These are phyloP conservation scores for Ophioderma brevispina DNA, from an alignment of 35 echinoderm and acorn worm genomes.

Conservation along the genomic window DNA sequence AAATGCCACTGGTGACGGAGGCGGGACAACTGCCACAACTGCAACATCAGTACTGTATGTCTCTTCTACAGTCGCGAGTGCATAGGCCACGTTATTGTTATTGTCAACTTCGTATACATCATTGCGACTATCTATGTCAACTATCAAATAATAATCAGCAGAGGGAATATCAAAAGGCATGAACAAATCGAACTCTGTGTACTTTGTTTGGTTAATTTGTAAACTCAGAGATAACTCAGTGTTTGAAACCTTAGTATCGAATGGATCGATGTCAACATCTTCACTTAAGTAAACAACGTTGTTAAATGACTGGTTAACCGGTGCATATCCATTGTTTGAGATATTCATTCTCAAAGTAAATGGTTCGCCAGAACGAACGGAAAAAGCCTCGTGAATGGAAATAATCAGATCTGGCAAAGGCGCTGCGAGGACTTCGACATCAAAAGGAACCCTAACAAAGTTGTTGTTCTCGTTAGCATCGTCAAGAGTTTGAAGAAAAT, in stretches of 20 bases:
- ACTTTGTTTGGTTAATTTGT: background rate
- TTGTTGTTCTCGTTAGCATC: constrained; percentile 48
- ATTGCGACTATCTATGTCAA: constrained; percentile 37
- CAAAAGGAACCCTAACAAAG: background rate
- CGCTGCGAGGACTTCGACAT: constrained; percentile 16
- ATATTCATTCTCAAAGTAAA: constrained; percentile 36
- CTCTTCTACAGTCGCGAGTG: background rate
- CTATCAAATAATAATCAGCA: constrained; percentile 44
- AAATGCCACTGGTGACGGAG: background rate
- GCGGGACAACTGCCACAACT: constrained; percentile 28
- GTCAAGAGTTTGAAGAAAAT: constrained; percentile 7
- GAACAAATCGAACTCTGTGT: constrained; percentile 18
- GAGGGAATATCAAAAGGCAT: constrained; percentile 59
- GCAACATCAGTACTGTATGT: constrained; percentile 44
- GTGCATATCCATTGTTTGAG: constrained; percentile 33
- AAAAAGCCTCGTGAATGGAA: background rate
- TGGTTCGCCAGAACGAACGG: constrained; percentile 46
- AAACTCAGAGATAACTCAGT: background rate
- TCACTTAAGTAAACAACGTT: constrained; percentile 52
- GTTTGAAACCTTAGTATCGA: constrained; percentile 20
- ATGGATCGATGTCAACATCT: constrained; percentile 46
- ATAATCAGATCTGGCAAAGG: constrained; percentile 44
- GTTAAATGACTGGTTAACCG: constrained; percentile 4
- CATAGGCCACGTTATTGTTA: constrained; percentile 36
- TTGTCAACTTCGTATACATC: constrained; percentile 53